Percentiles rank a stretch among this genome's conserved stretches.
Evolutionary conservation across 2,888 invertebrate species (phyloP).

Genomic region (Diplolepis rosae): DNA sequence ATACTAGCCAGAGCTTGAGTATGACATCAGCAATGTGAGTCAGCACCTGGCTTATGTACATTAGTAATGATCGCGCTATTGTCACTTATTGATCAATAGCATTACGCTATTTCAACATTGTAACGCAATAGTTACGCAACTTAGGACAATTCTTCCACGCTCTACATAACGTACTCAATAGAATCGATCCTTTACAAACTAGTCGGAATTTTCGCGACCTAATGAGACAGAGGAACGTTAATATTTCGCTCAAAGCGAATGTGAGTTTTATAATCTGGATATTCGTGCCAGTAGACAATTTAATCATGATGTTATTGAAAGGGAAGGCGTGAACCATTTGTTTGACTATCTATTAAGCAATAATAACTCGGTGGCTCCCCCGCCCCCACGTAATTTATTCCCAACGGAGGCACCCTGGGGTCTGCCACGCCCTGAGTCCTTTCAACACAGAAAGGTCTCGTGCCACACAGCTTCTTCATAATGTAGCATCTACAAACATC

Average conservation of each 20-base stretch:
- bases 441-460: constrained; percentile 53
- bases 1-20: not conserved
- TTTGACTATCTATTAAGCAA: constrained; percentile 70
- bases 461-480: constrained; percentile 66
- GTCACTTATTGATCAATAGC: constrained; percentile 46
- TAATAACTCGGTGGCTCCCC: constrained; percentile 65
- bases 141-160: constrained; percentile 30
- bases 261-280: constrained; percentile 24
- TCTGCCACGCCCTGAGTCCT: constrained; percentile 68
- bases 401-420: constrained; percentile 67
- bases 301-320: constrained; percentile 63
- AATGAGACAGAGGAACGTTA: constrained; percentile 5
- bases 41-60: constrained; percentile 41
- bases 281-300: constrained; percentile 53
- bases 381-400: constrained; percentile 68
- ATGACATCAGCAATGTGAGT: constrained; percentile 49
- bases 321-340: constrained; percentile 69
- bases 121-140: constrained; percentile 50
- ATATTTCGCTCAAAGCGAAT: not conserved
- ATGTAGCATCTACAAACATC: constrained; percentile 66
- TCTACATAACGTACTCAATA: constrained; percentile 4
- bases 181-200: not conserved
- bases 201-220: constrained; percentile 4
- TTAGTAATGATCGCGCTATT: constrained; percentile 46
- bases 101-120: constrained; percentile 42